Evolutionary conservation across 2,113 vertebrate species (phyloP).

Genomic region (Archocentrus centrarchus): DNA sequence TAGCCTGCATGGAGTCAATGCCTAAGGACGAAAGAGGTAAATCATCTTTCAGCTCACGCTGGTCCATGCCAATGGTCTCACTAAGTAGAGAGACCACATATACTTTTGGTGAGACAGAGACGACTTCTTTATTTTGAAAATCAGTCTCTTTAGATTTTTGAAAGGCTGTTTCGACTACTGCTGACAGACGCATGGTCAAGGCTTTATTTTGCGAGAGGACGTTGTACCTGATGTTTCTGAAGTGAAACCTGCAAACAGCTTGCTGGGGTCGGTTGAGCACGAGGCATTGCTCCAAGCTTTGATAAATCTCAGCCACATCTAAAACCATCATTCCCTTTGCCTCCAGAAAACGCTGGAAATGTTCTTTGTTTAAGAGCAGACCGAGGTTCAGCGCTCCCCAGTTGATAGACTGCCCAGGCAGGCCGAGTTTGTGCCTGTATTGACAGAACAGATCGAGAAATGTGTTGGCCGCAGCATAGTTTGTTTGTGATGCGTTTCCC

Average conservation of each 20-base stretch:
- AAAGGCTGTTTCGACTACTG: slow-evolving; percentile 72
- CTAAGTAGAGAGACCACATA: slow-evolving; percentile 80
- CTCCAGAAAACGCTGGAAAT: slow-evolving; percentile 80
- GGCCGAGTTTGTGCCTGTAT: slow-evolving; percentile 83
- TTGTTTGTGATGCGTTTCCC: slow-evolving; percentile 85
- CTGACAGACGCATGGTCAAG: slow-evolving; percentile 70
- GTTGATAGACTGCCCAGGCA: slow-evolving; percentile 87
- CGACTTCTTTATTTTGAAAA: slow-evolving; percentile 16
- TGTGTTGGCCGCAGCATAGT: slow-evolving; percentile 88
- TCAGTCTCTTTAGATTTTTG: slow-evolving; percentile 46
- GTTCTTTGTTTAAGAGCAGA: slow-evolving; percentile 80
- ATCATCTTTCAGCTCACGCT: slow-evolving; percentile 79
- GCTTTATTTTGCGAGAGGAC: slow-evolving; percentile 72
- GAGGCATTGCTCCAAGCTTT: slow-evolving; percentile 83
- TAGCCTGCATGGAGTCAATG: slow-evolving; percentile 88
- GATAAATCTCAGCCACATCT: slow-evolving; percentile 81
- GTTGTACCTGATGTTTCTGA: slow-evolving; percentile 70
- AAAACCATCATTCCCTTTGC: slow-evolving; percentile 84
- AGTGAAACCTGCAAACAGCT: slow-evolving; percentile 81
- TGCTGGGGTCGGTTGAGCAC: slow-evolving; percentile 83
- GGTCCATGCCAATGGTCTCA: slow-evolving; percentile 64
- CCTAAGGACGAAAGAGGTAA: slow-evolving; percentile 79
- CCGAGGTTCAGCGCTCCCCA: slow-evolving; percentile 88
- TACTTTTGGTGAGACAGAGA: slow-evolving; percentile 71
- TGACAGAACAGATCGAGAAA: slow-evolving; percentile 88